These are phyloP conservation scores for Callyntrura guangdongensis DNA, from an alignment of 2,888 invertebrate genomes.

Conservation along the genomic window DNA sequence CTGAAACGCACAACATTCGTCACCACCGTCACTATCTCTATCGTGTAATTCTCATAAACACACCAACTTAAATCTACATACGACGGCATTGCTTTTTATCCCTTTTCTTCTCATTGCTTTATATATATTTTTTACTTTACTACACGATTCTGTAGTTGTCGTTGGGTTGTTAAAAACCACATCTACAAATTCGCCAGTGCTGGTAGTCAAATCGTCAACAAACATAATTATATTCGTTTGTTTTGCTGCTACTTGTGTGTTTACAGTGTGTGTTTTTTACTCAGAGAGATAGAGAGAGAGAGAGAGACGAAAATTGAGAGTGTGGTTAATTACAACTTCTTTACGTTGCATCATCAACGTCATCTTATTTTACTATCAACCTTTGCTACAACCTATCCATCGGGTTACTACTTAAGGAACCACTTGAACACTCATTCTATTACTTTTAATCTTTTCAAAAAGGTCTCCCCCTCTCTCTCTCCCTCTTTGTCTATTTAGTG, in stretches of 20 bases:
- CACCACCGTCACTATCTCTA: too few relatives aligned
- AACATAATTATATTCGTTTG: background rate
- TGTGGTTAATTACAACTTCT: conserved; percentile 24
- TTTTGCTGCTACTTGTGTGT: conserved; percentile 15
- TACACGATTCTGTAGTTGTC: conserved; percentile 10
- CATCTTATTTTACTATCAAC: too few relatives aligned
- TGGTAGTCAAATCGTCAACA: background rate
- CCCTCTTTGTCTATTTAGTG: too few relatives aligned
- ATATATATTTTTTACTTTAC: background rate
- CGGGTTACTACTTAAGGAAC: background rate
- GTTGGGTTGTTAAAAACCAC: background rate
- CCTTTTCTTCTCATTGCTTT: background rate
- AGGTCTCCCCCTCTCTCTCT: background rate
- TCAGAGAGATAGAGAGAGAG: background rate
- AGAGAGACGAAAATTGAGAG: conserved; percentile 14
- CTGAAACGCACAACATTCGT: too few relatives aligned
- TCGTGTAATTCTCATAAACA: background rate
- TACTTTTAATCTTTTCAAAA: background rate
- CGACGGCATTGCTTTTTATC: conserved; percentile 26
- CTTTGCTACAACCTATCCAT: too few relatives aligned
- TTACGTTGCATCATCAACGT: background rate
- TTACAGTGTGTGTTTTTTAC: background rate
- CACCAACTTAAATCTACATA: background rate
- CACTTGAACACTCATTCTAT: conserved; percentile 4
- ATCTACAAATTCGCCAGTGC: conserved; percentile 1